Evolutionary conservation across 2,113 vertebrate species (phyloP), one percentile per base, ranked within the genome.

Genomic region (Ranitomeya variabilis): DNA sequence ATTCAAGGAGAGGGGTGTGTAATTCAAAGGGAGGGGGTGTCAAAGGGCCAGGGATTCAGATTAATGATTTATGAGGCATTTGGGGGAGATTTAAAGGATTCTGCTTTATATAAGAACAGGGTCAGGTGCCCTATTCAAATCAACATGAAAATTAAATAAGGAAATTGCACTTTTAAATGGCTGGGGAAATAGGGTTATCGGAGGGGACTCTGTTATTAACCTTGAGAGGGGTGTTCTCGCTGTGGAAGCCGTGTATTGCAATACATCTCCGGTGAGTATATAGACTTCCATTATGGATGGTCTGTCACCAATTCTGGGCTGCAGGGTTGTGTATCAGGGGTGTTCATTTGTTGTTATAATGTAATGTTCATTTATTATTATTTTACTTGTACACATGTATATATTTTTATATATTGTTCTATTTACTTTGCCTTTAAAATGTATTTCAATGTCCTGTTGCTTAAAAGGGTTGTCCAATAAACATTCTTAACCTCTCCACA

Each of bases 21-120:
- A 91, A 91, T n/a, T 69, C 89, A 91, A 80, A 92, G 86, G 84
- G 88, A 52, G 90, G 69, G 73, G 60, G 60, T 31, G 62, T 57
- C 52, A 6, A 0, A 59, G 87, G 66, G 78, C 23, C n/a, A 21
- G 76, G 54, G 31, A 62, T 26, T 14, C 52, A 92, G 80, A 83
- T 88, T 73, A 76, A 88, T 88, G 87, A 88, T 88, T 88, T 76
- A 88, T 88, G 80, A 76, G 87, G 37, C 80, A 64, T 88, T 88
- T 76, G 55, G 59, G 86, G 79, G 19, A 55, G 80, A 83, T 88
- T 71, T 83, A 83, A 73, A 83, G 87, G 69, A 83, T 77, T 83
- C 31, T 21, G 67, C 87, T 19, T 88, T 71, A n/a, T 82, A 76
- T 76, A 82, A 21, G 73, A 55, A 26, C n/a, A 18, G 69, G 87